Percentiles rank a stretch among this genome's conserved stretches.
These are phyloP conservation scores for Serrognathus titanus DNA, from an alignment of 2,888 invertebrate species.

Conservation along the genomic window DNA sequence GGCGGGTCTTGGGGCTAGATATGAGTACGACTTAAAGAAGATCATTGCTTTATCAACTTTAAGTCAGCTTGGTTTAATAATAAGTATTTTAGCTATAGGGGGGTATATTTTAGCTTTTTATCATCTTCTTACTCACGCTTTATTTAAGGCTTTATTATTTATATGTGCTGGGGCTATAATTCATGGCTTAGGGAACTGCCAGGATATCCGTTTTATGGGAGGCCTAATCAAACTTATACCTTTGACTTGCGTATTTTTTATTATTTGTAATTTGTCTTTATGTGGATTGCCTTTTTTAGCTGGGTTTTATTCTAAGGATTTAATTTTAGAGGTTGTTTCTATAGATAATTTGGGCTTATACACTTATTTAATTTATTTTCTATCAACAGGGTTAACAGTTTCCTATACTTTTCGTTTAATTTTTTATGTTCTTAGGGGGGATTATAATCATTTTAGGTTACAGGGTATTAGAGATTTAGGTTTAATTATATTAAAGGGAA, in stretches of 20 bases:
- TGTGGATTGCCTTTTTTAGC: conserved; percentile 64
- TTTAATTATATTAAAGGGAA: too few relatives aligned
- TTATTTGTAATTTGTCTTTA: conserved; percentile 59
- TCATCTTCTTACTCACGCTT: conserved; percentile 67
- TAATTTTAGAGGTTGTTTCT: too few relatives aligned
- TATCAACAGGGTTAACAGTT: conserved; percentile 59
- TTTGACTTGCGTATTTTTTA: conserved; percentile 63
- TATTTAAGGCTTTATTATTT: too few relatives aligned
- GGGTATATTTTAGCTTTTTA: conserved; percentile 61
- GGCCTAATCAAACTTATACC: conserved; percentile 52
- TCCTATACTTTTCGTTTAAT: conserved; percentile 57
- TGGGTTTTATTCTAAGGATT: too few relatives aligned
- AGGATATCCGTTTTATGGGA: too few relatives aligned
- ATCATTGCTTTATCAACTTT: conserved; percentile 76
- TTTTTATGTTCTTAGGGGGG: too few relatives aligned
- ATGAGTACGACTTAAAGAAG: conserved; percentile 71
- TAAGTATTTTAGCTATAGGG: conserved; percentile 51
- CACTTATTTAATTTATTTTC: conserved; percentile 55
- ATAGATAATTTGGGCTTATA: too few relatives aligned
- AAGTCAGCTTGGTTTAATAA: conserved; percentile 72
- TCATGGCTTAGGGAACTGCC: too few relatives aligned
- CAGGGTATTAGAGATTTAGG: too few relatives aligned
- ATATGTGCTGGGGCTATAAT: too few relatives aligned
- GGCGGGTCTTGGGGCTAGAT: conserved; percentile 63
- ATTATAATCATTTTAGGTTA: too few relatives aligned